A percentile compares a stretch with the other conserved stretches of the same genome.
These are phyloP conservation scores for Lasioglossum marginatum DNA, from an alignment of 2,888 invertebrate genomes.

Conservation along the genomic window DNA sequence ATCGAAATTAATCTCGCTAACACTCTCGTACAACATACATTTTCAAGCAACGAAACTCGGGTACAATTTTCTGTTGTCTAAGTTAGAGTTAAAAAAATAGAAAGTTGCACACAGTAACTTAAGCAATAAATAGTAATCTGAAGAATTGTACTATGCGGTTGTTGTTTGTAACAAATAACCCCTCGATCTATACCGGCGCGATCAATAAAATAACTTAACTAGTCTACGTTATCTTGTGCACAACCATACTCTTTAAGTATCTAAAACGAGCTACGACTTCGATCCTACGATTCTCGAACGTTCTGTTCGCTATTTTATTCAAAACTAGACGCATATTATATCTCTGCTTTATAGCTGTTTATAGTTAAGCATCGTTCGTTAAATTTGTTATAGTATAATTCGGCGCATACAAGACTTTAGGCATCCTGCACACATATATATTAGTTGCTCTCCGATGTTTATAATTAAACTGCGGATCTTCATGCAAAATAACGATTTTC, in stretches of 20 bases:
- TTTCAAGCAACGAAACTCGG: neutral
- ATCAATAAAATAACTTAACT: constrained; percentile 3
- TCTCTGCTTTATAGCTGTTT: neutral
- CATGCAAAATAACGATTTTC: constrained; percentile 1
- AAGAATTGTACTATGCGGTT: constrained; percentile 3
- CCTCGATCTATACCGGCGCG: neutral
- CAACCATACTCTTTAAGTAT: constrained; percentile 10
- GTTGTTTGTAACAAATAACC: neutral
- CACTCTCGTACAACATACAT: constrained; percentile 4
- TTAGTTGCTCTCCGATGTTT: constrained; percentile 14
- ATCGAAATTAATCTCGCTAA: neutral
- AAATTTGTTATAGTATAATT: constrained; percentile 3
- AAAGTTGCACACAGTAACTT: neutral
- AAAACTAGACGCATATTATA: neutral
- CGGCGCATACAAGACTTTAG: constrained; percentile 25
- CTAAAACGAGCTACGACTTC: constrained; percentile 1
- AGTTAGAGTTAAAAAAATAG: neutral
- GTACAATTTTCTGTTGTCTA: too few species aligned
- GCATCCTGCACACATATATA: constrained; percentile 10
- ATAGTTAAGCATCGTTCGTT: constrained; percentile 5
- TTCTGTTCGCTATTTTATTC: neutral
- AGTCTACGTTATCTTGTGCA: constrained; percentile 4
- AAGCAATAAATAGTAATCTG: neutral
- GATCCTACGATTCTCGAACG: constrained; percentile 1
- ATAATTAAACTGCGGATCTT: neutral